A percentile compares a stretch with the other conserved stretches of the same genome.
phyloP scores from a whole-genome alignment of 2,888 invertebrate genomes.

The Trypoxylon attenuatum region DNA sequence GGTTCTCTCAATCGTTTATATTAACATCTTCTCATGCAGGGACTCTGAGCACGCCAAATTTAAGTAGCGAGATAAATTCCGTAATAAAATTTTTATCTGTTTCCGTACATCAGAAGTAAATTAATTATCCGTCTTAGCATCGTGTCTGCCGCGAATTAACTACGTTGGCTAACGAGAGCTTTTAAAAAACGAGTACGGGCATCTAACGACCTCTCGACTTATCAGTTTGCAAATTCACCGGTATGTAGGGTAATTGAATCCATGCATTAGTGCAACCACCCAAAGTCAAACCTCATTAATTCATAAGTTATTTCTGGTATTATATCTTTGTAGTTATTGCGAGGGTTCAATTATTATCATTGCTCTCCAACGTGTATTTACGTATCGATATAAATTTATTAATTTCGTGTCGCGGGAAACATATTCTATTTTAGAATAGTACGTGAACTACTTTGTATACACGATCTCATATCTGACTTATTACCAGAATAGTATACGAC shows the following conservation, averaged over 20 bases:
- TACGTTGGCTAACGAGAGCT: conserved; percentile 49
- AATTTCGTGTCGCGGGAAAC: no score
- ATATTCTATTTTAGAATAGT: no score
- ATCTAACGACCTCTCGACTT: conserved; percentile 48
- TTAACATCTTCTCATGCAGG: conserved; percentile 36
- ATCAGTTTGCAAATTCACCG: conserved; percentile 35
- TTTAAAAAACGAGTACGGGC: conserved; percentile 23
- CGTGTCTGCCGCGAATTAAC: conserved; percentile 41
- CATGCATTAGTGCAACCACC: conserved; percentile 25
- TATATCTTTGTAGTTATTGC: no score
- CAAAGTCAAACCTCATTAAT: no score
- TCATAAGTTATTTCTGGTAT: no score
- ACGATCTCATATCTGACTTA: no score
- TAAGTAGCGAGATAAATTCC: conserved; percentile 35
- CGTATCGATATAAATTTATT: no score
- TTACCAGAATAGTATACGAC: no score
- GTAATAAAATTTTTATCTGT: conserved; percentile 39
- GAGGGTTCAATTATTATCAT: no score
- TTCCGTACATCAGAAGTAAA: conserved; percentile 37
- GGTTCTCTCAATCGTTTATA: conserved; percentile 28
- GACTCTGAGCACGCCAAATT: conserved; percentile 24
- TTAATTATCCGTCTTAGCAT: conserved; percentile 43
- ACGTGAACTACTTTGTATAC: no score
- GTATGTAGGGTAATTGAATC: conserved; percentile 46
- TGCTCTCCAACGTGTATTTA: no score